Evolutionary conservation across 2,888 invertebrate species (phyloP).

Genomic region (Holacanthella duospinosa): DNA sequence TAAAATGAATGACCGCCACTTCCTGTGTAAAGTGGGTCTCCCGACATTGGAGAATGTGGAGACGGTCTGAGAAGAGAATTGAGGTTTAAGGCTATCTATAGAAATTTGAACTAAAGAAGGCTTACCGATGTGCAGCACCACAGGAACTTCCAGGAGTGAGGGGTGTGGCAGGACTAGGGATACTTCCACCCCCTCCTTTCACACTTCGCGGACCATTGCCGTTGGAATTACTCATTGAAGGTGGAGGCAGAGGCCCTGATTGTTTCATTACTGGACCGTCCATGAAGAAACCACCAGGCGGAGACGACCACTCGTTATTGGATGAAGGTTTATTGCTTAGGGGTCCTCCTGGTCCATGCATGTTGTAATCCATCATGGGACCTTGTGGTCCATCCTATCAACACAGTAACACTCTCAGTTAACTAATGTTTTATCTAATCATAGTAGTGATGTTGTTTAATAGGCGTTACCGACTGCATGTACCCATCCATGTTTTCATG

Average conservation of each 20-base stretch:
- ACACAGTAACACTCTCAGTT: background rate
- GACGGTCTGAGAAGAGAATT: conserved; percentile 29
- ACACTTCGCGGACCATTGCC: conserved; percentile 33
- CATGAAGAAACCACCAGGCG: conserved; percentile 31
- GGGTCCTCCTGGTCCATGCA: conserved; percentile 29
- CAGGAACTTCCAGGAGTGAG: conserved; percentile 37
- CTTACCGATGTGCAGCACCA: conserved; percentile 36
- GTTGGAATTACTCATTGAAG: conserved; percentile 22
- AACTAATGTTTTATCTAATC: background rate
- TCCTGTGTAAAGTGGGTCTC: conserved; percentile 33
- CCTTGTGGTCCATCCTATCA: conserved; percentile 28
- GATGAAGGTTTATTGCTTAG: conserved; percentile 29
- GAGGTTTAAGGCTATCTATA: background rate
- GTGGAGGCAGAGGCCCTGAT: conserved; percentile 17
- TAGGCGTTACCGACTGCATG: conserved; percentile 20
- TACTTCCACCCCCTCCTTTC: conserved; percentile 37
- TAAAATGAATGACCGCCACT: conserved; percentile 31
- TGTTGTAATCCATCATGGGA: conserved; percentile 33
- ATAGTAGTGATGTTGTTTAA: background rate
- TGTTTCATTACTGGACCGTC: conserved; percentile 21
- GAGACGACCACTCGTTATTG: conserved; percentile 31
- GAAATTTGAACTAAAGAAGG: background rate
- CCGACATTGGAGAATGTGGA: conserved; percentile 36
- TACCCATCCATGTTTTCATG: conserved; percentile 34
- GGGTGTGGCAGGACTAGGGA: conserved; percentile 38